Base-by-base conservation (phyloP, 30 jellyfish, hydroid and myxozoan species). In the Hydractinia symbiolongicarpus region DNA sequence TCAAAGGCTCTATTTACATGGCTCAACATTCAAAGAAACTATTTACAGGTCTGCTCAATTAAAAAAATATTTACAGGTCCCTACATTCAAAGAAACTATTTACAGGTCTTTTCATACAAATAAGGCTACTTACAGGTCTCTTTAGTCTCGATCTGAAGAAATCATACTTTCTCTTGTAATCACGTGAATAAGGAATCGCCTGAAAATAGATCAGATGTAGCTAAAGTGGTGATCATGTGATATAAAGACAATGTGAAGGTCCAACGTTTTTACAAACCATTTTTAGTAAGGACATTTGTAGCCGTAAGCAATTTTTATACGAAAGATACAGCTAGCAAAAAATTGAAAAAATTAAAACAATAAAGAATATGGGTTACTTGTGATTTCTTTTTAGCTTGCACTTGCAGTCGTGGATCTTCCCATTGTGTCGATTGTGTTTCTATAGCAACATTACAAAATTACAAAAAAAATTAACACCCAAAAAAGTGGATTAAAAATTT, bases 151-250 rank as follows among this genome's bases (percentile, higher is more conserved):
- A 94, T 82, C 96, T 81, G 92, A 94, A 94, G 89, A 94, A 94
- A 75, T 94, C 99, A 76, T 94, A 94, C 82, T 94, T 94, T 69
- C 97, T 70, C 58, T 94, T 94, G 93, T 88, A 94, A 77, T 94
- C 99, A 55, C 99, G 86, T 83, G 99, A 94, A 82, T 94, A 94
- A n/a, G 99, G 99, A 20, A 94, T 87, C 58, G 89, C 96, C 99
- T 94, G 76, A 50, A 81, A 30, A 30, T 30, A 30, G 44, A 30
- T 30, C 1, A 2, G 2, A 30, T 30, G 44, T 30, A 30, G 44
- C 44, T 30, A 30, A 30, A 30, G 44, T 30, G 44, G 2, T 30
- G 44, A 30, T 30, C 44, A 30, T 30, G 44, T 30, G 44, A 30
- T 30, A 30, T 30, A 30, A 30, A 30, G 44, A 30, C 44, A 30